A percentile compares a stretch with the other conserved stretches of the same genome.
Evolutionary conservation across 53 echinoderm and acorn worm genomes (phyloP).

Genomic region (Apostichopus leukothele): DNA sequence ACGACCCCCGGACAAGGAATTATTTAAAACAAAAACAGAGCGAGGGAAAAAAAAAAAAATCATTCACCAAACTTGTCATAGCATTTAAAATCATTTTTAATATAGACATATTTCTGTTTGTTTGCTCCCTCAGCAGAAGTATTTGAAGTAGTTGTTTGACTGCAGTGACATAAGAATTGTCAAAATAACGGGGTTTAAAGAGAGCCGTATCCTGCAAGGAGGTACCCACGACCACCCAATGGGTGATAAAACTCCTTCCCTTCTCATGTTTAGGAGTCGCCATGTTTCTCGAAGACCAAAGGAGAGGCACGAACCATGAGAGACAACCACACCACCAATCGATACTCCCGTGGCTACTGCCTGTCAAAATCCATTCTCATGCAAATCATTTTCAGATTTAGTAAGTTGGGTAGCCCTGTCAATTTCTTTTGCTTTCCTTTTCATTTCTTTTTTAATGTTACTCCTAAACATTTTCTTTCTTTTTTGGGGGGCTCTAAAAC

Average conservation of each 20-base stretch:
- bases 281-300: slow-evolving; percentile 30
- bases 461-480: too few species aligned
- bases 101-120: not conserved
- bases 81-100: not conserved
- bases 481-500: too few species aligned
- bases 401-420: not conserved
- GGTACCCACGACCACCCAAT: slow-evolving; percentile 27
- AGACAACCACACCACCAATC: slow-evolving; percentile 5
- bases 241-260: slow-evolving; percentile 5
- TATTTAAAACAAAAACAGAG: not conserved
- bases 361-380: slow-evolving; percentile 22
- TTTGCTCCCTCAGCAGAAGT: not conserved
- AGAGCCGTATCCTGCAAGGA: slow-evolving; percentile 22
- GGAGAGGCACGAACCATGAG: not conserved
- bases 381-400: not conserved
- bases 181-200: not conserved
- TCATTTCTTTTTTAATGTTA: too few species aligned
- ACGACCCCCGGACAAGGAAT: not conserved
- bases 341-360: slow-evolving; percentile 20
- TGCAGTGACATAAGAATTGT: slow-evolving; percentile 20
- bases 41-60: not conserved
- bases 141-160: not conserved
- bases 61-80: not conserved
- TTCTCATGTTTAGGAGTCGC: slow-evolving; percentile 31
- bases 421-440: not conserved